Conservation (phyloP, 2,888 invertebrate species). For the Conomelus anceps region DNA sequence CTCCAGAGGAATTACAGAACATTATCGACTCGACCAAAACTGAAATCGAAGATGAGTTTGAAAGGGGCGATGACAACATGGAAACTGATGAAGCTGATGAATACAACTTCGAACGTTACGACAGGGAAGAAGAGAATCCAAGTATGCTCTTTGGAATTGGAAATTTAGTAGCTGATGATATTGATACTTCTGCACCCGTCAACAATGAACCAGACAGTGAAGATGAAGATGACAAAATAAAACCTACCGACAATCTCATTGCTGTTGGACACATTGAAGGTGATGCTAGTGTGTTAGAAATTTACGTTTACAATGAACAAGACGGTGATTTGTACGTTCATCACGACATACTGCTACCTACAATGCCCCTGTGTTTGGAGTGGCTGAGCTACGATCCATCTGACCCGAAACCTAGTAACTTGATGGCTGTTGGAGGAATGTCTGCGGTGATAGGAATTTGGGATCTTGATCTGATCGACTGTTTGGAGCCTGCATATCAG, state of each 20-base stretch:
- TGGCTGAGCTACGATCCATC: slow-evolving; percentile 83
- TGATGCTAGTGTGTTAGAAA: slow-evolving; percentile 80
- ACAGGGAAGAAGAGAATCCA: slow-evolving; percentile 35
- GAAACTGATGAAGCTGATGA: slow-evolving; percentile 44
- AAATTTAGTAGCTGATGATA: slow-evolving; percentile 38
- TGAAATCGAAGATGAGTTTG: slow-evolving; percentile 13
- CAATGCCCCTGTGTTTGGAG: slow-evolving; percentile 87
- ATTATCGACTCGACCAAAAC: slow-evolving; percentile 21
- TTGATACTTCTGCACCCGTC: slow-evolving; percentile 37
- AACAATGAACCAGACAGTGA: slow-evolving; percentile 55
- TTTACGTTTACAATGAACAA: slow-evolving; percentile 84
- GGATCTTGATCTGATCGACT: slow-evolving; percentile 92
- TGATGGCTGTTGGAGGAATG: slow-evolving; percentile 91
- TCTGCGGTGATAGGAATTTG: slow-evolving; percentile 90
- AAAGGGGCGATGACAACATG: slow-evolving; percentile 41
- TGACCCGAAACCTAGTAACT: slow-evolving; percentile 47
- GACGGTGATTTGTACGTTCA: slow-evolving; percentile 88
- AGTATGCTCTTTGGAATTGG: slow-evolving; percentile 34
- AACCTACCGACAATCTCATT: slow-evolving; percentile 81
- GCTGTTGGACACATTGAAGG: slow-evolving; percentile 80
- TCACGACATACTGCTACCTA: slow-evolving; percentile 83
- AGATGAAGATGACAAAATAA: slow-evolving; percentile 84
- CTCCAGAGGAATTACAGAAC: slow-evolving; percentile 29
- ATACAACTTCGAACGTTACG: slow-evolving; percentile 36
- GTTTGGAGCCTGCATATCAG: slow-evolving; percentile 72